Percentiles rank a stretch among this genome's conserved stretches.
These are phyloP conservation scores for Atrichornis clamosus DNA, from an alignment of 2,113 vertebrate species.

Conservation along the genomic window DNA sequence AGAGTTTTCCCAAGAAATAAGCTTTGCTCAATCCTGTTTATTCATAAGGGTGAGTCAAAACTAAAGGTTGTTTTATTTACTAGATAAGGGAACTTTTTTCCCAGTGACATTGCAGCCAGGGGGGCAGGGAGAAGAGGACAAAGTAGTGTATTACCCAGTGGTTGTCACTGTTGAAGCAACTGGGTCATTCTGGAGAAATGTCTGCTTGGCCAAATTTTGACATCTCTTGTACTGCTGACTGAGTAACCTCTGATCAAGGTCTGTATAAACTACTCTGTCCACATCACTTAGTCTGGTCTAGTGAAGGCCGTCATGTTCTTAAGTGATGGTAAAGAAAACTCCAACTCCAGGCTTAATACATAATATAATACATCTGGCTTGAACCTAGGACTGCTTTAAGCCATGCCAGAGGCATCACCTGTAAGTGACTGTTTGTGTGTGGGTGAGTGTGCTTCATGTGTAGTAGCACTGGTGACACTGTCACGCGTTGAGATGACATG, in stretches of 20 bases:
- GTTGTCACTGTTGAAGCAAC: background rate
- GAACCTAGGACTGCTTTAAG: background rate
- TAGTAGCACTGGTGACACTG: background rate
- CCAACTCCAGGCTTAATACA: background rate
- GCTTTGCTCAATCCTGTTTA: conserved; percentile 9
- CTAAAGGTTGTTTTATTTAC: background rate
- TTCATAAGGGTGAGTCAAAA: background rate
- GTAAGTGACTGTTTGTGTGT: background rate
- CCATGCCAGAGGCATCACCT: background rate
- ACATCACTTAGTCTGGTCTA: background rate
- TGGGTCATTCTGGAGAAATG: background rate
- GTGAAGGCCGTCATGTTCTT: background rate
- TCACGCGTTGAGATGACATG: background rate
- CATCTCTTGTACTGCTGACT: background rate
- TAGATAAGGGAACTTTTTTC: background rate
- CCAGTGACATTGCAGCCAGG: background rate
- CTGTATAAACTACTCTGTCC: background rate
- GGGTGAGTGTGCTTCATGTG: background rate
- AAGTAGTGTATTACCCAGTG: background rate
- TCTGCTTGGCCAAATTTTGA: background rate
- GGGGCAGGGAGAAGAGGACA: background rate
- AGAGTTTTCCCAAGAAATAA: background rate
- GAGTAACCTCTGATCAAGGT: background rate
- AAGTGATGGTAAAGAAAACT: background rate
- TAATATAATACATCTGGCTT: background rate